Percentiles rank a stretch among this genome's conserved stretches.
Evolutionary conservation across 2,797 vertebrate species (phyloP).

Genomic region (Phaenicophaeus curvirostris): DNA sequence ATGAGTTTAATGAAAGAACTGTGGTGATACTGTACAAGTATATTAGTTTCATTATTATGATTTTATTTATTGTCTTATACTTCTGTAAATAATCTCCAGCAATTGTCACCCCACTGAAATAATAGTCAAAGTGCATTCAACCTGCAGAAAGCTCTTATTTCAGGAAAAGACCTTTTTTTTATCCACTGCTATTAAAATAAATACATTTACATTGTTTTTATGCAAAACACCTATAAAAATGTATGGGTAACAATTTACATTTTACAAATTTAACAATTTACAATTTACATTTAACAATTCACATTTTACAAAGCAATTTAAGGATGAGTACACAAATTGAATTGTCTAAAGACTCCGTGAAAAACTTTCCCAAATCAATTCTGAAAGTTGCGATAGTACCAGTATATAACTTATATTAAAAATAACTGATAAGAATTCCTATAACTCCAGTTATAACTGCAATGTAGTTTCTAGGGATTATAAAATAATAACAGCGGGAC

Average conservation of each 20-base stretch:
- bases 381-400: not conserved
- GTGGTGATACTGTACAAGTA: not conserved
- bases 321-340: not conserved
- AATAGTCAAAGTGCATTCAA: rapidly evolving
- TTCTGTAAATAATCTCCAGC: not conserved
- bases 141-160: not conserved
- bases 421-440: not conserved
- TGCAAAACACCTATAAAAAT: not conserved
- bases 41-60: not conserved
- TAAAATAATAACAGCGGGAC: not conserved
- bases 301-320: not conserved
- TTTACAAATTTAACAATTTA: too few relatives aligned
- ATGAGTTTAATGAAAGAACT: not conserved
- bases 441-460: not conserved
- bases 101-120: not conserved
- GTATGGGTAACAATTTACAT: too few relatives aligned
- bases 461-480: not conserved
- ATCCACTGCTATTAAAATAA: not conserved
- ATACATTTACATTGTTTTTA: not conserved
- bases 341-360: not conserved
- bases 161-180: not conserved
- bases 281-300: too few relatives aligned
- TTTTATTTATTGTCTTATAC: not conserved
- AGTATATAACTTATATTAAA: not conserved
- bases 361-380: not conserved